phyloP scores from a whole-genome alignment of 2,113 vertebrate genomes.

The Varanus salvator region DNA sequence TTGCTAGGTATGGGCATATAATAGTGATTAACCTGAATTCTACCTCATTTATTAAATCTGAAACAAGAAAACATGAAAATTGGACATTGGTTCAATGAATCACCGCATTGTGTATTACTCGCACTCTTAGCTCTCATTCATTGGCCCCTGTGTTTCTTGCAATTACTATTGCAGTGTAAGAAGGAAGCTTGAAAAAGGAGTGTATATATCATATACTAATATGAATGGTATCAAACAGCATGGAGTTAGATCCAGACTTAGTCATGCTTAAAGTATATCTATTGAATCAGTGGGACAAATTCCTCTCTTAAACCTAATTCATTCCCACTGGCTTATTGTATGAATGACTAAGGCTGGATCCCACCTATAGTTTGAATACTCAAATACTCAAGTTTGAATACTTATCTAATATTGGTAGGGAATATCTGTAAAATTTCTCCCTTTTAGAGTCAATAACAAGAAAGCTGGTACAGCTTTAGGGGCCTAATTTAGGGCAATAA shows the following conservation, averaged over 20 bases:
- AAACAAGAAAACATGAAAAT: constrained; percentile 18
- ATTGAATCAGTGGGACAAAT: too few relatives aligned
- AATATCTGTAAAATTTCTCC: neutral
- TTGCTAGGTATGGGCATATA: neutral
- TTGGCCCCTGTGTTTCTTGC: neutral
- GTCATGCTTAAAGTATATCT: too few relatives aligned
- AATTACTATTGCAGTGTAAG: neutral
- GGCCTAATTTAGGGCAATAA: too few relatives aligned
- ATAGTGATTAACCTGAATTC: constrained; percentile 12
- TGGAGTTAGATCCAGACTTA: too few relatives aligned
- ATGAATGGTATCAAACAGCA: neutral
- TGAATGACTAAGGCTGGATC: too few relatives aligned
- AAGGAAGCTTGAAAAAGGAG: neutral
- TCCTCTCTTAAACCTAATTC: too few relatives aligned
- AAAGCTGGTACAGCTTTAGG: neutral
- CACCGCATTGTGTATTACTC: neutral
- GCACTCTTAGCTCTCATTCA: neutral
- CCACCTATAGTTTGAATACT: neutral
- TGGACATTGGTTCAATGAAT: neutral
- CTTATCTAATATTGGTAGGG: neutral
- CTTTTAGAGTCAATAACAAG: neutral
- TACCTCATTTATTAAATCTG: neutral
- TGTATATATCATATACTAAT: neutral
- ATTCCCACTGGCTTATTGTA: too few relatives aligned
- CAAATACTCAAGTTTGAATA: neutral